A percentile compares a stretch with the other conserved stretches of the same genome.
Conservation (phyloP, 37 sponge, comb jelly and placozoan genomes). For the Tethya wilhelma region DNA sequence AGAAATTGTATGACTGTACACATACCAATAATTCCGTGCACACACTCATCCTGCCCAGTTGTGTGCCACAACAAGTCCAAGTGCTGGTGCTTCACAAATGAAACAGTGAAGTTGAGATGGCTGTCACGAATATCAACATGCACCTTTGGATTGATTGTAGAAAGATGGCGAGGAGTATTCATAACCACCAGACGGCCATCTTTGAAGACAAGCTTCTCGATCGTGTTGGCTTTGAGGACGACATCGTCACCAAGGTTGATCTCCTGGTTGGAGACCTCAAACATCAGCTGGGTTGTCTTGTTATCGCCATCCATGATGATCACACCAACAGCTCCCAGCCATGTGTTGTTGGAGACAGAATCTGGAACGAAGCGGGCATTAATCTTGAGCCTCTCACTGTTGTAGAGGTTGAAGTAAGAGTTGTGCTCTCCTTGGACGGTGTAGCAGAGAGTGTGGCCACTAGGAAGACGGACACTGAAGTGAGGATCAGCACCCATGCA, state of each 20-base stretch:
- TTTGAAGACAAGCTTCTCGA: not conserved
- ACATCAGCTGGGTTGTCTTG: not conserved
- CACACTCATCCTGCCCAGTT: not conserved
- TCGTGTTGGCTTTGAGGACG: constrained; percentile 3
- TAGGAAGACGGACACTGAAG: not conserved
- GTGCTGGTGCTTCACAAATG: not conserved
- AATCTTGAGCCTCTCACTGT: not conserved
- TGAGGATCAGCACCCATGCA: constrained; percentile 6
- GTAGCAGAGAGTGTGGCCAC: constrained; percentile 12
- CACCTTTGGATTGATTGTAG: not conserved
- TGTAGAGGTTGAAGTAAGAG: constrained; percentile 20
- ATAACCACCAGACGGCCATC: not conserved
- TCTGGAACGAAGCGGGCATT: constrained; percentile 21
- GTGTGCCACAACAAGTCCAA: constrained; percentile 8
- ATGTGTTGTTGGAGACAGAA: not conserved
- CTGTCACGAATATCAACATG: not conserved
- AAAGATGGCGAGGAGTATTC: not conserved
- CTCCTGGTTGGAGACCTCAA: not conserved
- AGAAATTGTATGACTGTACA: no score
- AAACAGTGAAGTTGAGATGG: not conserved
- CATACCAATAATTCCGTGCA: constrained; percentile 2
- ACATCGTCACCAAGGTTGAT: not conserved
- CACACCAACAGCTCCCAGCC: constrained; percentile 10
- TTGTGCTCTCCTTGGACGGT: constrained; percentile 19
- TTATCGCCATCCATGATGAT: not conserved